Percentiles rank a stretch among this genome's conserved stretches.
Evolutionary conservation across 2,113 vertebrate genomes (phyloP).

Genomic region (Saccopteryx bilineata): DNA sequence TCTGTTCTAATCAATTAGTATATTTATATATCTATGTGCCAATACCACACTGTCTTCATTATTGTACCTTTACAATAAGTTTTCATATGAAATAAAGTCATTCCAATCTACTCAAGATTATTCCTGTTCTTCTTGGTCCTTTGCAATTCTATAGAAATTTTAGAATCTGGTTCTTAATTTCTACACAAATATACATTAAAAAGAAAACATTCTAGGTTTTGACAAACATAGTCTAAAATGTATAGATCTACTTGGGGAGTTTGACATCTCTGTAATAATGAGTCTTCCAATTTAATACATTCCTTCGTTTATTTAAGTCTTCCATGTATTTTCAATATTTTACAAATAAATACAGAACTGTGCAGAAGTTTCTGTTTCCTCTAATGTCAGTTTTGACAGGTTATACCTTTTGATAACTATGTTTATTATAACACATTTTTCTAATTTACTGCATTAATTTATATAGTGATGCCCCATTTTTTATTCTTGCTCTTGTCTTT

Average conservation of each 20-base stretch:
- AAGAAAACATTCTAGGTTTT: background rate
- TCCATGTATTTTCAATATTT: background rate
- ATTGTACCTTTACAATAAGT: background rate
- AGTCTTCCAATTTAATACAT: background rate
- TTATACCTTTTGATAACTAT: background rate
- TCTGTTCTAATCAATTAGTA: background rate
- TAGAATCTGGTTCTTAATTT: background rate
- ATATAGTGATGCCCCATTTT: background rate
- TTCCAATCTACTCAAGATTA: background rate
- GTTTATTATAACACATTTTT: background rate
- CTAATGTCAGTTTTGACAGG: background rate
- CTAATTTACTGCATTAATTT: background rate
- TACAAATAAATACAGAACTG: background rate
- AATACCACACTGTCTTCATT: background rate
- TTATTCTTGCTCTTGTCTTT: background rate
- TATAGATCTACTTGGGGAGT: background rate
- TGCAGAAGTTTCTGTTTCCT: conserved; percentile 8
- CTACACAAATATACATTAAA: background rate
- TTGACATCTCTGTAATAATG: background rate
- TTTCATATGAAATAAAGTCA: conserved; percentile 16
- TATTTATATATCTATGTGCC: background rate
- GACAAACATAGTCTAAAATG: background rate
- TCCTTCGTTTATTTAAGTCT: background rate
- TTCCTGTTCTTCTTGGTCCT: background rate
- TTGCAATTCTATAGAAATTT: background rate